These are phyloP conservation scores for Sinonovacula constricta DNA, from an alignment of 1,140 invertebrate species.

Conservation along the genomic window DNA sequence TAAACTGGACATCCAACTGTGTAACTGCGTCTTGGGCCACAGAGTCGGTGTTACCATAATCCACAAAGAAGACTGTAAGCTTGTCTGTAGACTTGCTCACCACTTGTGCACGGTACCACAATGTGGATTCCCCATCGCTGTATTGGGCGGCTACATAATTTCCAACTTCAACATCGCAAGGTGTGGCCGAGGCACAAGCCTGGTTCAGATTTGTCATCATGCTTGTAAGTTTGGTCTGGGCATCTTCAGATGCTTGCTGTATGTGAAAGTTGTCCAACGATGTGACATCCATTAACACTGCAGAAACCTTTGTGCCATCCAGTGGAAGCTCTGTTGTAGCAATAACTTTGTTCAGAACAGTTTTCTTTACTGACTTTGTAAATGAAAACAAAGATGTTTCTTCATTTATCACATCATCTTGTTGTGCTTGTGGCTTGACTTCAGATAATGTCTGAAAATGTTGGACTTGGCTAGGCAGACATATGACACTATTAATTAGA, in stretches of 20 bases:
- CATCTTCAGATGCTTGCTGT: neutral
- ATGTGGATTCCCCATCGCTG: neutral
- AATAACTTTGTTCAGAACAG: neutral
- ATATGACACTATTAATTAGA: too few species aligned
- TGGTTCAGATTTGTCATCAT: constrained; percentile 22
- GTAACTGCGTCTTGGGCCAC: constrained; percentile 15
- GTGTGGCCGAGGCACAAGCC: neutral
- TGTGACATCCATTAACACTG: constrained; percentile 2
- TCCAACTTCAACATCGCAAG: constrained; percentile 8
- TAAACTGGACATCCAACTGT: constrained; percentile 40
- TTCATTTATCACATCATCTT: neutral
- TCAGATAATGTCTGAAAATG: neutral
- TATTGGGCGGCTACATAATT: constrained; percentile 37
- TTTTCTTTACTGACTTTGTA: too few species aligned
- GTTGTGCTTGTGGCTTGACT: neutral
- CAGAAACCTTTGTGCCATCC: constrained; percentile 20
- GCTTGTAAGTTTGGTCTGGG: constrained; percentile 17
- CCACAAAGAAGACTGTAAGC: constrained; percentile 35
- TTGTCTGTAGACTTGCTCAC: neutral
- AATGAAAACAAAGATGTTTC: neutral
- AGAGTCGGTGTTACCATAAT: constrained; percentile 48
- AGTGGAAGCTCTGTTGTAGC: neutral
- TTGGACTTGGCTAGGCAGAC: too few species aligned
- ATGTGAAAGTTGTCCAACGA: constrained; percentile 25
- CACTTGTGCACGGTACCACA: constrained; percentile 49